Base-by-base conservation (phyloP, 2,888 invertebrate species). In the Tribolium freemani region DNA sequence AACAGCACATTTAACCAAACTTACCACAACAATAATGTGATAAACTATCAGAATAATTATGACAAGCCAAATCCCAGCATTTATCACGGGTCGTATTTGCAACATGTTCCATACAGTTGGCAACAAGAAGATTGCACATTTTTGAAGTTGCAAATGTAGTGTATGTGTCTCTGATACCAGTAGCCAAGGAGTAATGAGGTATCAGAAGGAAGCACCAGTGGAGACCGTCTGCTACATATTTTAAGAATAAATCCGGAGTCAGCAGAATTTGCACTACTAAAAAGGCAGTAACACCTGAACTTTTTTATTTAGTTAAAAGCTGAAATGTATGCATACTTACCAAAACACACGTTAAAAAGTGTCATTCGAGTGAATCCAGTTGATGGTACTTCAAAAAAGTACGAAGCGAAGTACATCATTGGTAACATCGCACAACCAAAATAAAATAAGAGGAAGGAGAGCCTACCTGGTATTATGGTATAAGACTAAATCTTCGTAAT, bases 351-450 rank as follows among this genome's bases (percentile, higher is more conserved):
- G 80, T 93, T 94, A 45, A 93, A 85, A 79, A 95, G 90, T 45
- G 92, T 91, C 80, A 93, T 88, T 77, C 92, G 88, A 0, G 93
- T 92, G 83, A 93, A 94, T 6, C 95, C 95, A 0, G 92, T 89
- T 0, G 95, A 90, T 0, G 95, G 93, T 5, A 92, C 90, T 3
- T 88, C 87, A 83, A 95, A 95, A 10, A 90, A 73, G 80, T 91
- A 90, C 0, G 94, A 92, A 48, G 90, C 84, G 5, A 94, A 78
- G 83, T 95, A 96, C 75, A 90, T 90, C 31, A 94, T 86, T 0
- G 95, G 95, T 73, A 96, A 84, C 83, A 92, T 91, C 0, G 92
- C 88, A 82, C 90, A 92, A 0, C 92, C 93, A 84, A 94, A 95
- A 54, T 92, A 81, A 63, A 93, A 79, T 51, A 94, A 83, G n/a